These are phyloP conservation scores for Arctocebus calabarensis DNA, from an alignment of 2,797 vertebrate genomes.

Conservation along the genomic window DNA sequence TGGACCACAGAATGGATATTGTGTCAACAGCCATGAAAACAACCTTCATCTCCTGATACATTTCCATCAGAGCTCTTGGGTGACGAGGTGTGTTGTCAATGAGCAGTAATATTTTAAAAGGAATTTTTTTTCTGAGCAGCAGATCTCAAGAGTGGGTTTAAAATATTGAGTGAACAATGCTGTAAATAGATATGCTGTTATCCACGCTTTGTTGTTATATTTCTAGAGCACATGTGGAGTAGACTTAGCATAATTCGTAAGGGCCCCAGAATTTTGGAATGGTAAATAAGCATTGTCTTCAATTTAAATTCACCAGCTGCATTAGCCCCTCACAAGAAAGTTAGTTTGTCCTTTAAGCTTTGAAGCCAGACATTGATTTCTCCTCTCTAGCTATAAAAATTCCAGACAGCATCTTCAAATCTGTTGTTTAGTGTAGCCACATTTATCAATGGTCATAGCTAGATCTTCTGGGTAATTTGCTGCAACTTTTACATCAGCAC, in stretches of 20 bases:
- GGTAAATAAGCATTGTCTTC: neutral
- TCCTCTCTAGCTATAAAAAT: neutral
- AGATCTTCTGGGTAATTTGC: neutral
- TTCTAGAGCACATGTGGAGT: neutral
- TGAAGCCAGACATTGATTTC: neutral
- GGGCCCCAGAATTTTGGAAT: neutral
- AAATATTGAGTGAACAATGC: neutral
- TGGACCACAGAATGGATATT: neutral
- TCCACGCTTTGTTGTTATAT: neutral
- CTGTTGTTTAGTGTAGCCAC: neutral
- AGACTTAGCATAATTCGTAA: neutral
- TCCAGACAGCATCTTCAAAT: neutral
- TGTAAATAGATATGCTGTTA: neutral
- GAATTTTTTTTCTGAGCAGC: neutral
- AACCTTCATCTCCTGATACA: neutral
- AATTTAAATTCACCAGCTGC: neutral
- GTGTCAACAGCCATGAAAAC: neutral
- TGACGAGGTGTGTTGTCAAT: neutral
- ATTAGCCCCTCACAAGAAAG: neutral
- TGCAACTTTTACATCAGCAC: neutral
- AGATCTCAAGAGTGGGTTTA: neutral
- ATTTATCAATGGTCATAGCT: neutral
- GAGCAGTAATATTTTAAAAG: neutral
- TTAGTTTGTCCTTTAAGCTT: neutral
- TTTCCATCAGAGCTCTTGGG: neutral